These are phyloP conservation scores for Pinna nobilis DNA, from an alignment of 1,140 invertebrate species.

Conservation along the genomic window DNA sequence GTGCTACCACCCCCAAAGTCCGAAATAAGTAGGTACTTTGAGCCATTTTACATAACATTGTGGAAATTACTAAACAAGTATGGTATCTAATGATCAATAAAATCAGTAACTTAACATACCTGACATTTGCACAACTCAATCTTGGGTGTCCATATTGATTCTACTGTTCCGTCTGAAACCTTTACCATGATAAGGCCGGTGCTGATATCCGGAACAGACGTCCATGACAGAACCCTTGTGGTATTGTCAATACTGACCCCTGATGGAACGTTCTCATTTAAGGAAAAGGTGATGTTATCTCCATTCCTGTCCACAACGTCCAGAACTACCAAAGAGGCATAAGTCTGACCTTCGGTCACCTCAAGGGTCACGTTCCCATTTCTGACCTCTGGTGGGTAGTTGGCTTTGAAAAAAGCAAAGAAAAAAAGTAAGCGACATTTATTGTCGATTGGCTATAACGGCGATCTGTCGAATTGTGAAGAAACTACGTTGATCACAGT, in stretches of 20 bases:
- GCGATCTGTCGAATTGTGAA: too few species aligned
- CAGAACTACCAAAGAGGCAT: constrained; percentile 15
- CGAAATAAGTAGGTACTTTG: too few species aligned
- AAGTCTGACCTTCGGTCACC: constrained; percentile 36
- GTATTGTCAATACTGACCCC: constrained; percentile 31
- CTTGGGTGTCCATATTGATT: constrained; percentile 40
- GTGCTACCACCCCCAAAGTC: too few species aligned
- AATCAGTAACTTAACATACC: constrained; percentile 21
- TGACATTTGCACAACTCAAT: constrained; percentile 53
- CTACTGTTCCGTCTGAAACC: constrained; percentile 44
- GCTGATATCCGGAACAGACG: constrained; percentile 19
- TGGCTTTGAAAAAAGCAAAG: constrained; percentile 38
- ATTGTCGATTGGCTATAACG: too few species aligned
- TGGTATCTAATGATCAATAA: too few species aligned
- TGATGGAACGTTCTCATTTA: constrained; percentile 23
- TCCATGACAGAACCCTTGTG: constrained; percentile 24
- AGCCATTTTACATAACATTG: too few species aligned
- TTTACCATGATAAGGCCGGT: constrained; percentile 18
- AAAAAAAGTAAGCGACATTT: too few species aligned
- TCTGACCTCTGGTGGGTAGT: constrained; percentile 41
- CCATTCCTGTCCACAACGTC: constrained; percentile 41
- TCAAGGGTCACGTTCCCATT: constrained; percentile 38
- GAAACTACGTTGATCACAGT: too few species aligned
- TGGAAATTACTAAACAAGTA: too few species aligned
- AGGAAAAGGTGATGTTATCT: constrained; percentile 42